These are phyloP conservation scores for Hormiphora californensis DNA, from an alignment of 37 sponge, comb jelly and placozoan genomes.

Conservation along the genomic window DNA sequence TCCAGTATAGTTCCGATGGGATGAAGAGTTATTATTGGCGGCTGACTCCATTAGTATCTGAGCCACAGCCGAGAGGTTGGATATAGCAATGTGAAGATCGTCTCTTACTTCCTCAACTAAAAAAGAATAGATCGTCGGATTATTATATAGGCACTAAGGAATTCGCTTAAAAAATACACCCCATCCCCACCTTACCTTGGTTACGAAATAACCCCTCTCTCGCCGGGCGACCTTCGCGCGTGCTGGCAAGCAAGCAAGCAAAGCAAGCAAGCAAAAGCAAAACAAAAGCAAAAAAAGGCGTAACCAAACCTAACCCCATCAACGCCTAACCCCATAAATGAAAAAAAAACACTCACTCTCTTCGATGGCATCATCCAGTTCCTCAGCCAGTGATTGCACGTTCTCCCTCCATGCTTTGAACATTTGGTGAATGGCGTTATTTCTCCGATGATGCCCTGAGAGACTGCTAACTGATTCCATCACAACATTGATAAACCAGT, in stretches of 20 bases:
- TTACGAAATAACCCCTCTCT: too few relatives aligned
- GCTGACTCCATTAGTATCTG: not conserved
- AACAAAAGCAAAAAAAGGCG: too few relatives aligned
- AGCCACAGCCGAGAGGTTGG: not conserved
- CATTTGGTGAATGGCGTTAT: not conserved
- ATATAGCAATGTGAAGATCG: not conserved
- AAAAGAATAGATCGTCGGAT: not conserved
- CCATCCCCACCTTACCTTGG: too few relatives aligned
- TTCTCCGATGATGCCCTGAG: not conserved
- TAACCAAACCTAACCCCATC: not conserved
- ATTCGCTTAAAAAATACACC: too few relatives aligned
- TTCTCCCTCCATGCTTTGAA: conserved; percentile 40
- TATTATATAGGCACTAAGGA: not conserved
- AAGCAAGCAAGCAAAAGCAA: too few relatives aligned
- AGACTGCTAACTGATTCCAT: not conserved
- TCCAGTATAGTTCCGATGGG: not conserved
- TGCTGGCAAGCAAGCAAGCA: too few relatives aligned
- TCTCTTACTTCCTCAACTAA: not conserved
- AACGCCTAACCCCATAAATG: not conserved
- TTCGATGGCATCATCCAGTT: not conserved
- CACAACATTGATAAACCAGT: conserved; percentile 22
- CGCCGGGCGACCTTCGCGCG: too few relatives aligned
- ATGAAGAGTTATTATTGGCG: not conserved
- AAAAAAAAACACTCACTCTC: not conserved
- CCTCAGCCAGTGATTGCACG: not conserved